Evolutionary conservation across 2,888 invertebrate genomes (phyloP), one percentile per base, ranked within the genome.

Genomic region (Drosophila suboccidentalis): DNA sequence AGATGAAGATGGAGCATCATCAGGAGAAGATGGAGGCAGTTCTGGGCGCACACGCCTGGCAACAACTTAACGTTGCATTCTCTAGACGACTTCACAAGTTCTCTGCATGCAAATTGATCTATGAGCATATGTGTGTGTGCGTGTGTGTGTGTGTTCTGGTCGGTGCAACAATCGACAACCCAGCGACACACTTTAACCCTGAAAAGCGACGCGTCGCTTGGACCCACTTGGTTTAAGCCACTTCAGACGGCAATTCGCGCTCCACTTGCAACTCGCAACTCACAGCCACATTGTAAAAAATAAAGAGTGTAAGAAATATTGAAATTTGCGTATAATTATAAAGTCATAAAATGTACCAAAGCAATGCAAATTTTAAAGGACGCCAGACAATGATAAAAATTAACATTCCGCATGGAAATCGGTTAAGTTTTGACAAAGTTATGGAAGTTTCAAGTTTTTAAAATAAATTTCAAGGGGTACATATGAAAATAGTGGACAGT

Each of bases 101-200:
- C 34, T 57, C 70, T 70, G 62, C 64, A 73, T 85, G 90, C 78
- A 86, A 88, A 80, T 82, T 74, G 75, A 77, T 75, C 77, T 80
- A 76, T 63, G 38, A 32, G 17, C 46, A 22, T 19, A 15, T 22
- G 38, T 57, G 6, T 41, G 51, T 43, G 36, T 32, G 11, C 9
- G 19, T 51, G 57, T 49, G 29, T 15, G 10, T 55, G 10, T 66
- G 58, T 34, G 22, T 19, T 44, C 41, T 61, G 19, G 29, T 53
- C 44, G 32, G 15, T 36, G 55, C 50, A 43, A 39, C 41, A 43
- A 61, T 61, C 63, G 51, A 73, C 58, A 50, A 38, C 41, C 44
- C 57, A 72, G 47, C 72, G 72, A 64, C 78, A 74, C 61, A 78
- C 55, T 76, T 73, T 60, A 64, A 64, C 61, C 47, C 60, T 53